A percentile compares a stretch with the other conserved stretches of the same genome.
Conservation (phyloP, 2,888 invertebrate genomes). For the Chrysomela aeneicollis region DNA sequence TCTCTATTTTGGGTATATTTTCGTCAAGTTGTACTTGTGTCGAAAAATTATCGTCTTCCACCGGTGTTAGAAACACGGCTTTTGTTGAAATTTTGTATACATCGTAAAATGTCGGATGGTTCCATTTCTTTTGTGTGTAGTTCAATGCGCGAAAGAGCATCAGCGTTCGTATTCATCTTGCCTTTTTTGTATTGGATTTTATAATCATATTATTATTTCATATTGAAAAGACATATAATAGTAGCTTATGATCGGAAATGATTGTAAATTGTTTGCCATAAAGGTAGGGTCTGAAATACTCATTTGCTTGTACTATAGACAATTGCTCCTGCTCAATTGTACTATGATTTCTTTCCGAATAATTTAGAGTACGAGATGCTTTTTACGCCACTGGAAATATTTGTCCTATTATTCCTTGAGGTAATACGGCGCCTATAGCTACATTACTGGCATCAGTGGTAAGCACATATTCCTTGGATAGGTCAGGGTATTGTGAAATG, state of each 20-base stretch:
- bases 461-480: conserved; percentile 31
- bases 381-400: too few relatives aligned
- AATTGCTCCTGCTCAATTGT: conserved; percentile 41
- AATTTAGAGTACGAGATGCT: too few relatives aligned
- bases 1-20: not conserved
- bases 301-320: too few relatives aligned
- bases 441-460: too few relatives aligned
- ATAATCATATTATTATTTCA: too few relatives aligned
- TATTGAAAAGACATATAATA: too few relatives aligned
- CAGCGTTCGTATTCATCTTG: too few relatives aligned
- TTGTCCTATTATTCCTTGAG: not conserved
- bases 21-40: not conserved
- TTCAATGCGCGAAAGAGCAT: too few relatives aligned
- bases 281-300: too few relatives aligned
- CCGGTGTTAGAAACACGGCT: not conserved
- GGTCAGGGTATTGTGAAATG: conserved; percentile 4
- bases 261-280: conserved; percentile 16
- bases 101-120: not conserved
- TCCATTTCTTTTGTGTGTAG: too few relatives aligned
- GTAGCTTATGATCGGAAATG: too few relatives aligned
- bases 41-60: not conserved
- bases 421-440: conserved; percentile 32
- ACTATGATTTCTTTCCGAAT: conserved; percentile 30
- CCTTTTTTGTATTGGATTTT: too few relatives aligned
- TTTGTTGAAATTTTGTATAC: not conserved